A percentile compares a stretch with the other conserved stretches of the same genome.
Conservation (phyloP, 2,113 vertebrate species). For the Phaethornis superciliosus region DNA sequence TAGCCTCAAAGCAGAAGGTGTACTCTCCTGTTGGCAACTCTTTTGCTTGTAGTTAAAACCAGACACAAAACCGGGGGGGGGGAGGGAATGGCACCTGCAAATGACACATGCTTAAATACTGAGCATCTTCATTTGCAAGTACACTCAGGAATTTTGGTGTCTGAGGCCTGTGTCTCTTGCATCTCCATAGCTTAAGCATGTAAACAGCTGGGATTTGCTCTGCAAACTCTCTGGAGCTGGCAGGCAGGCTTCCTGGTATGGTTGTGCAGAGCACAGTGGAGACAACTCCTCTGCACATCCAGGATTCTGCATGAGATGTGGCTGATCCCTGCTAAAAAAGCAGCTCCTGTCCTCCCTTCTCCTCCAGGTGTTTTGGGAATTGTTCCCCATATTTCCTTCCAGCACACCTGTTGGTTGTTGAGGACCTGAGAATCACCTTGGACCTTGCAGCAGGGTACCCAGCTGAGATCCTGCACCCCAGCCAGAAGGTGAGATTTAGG, state of each 20-base stretch:
- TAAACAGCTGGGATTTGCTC: neutral
- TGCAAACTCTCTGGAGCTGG: fast-evolving
- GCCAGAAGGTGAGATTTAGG: neutral
- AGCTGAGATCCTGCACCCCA: neutral
- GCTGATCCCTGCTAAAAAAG: neutral
- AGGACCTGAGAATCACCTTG: neutral
- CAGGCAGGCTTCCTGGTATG: neutral
- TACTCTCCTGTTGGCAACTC: neutral
- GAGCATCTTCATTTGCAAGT: slow-evolving; percentile 47
- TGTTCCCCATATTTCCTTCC: neutral
- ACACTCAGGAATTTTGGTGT: neutral
- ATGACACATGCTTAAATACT: neutral
- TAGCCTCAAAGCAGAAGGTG: neutral
- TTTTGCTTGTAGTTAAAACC: slow-evolving; percentile 5
- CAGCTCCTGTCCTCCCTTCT: neutral
- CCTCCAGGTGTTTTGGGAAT: neutral
- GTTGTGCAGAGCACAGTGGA: fast-evolving
- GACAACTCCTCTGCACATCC: neutral
- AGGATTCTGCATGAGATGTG: fast-evolving
- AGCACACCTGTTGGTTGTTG: neutral
- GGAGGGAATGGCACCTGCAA: slow-evolving; percentile 46
- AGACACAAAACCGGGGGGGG: slow-evolving; percentile 12
- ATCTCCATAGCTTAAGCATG: neutral
- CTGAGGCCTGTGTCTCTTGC: neutral
- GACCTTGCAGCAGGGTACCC: neutral